Percentiles rank a stretch among this genome's conserved stretches.
phyloP scores from a whole-genome alignment of 2,797 vertebrate species.

The Platalea minor region DNA sequence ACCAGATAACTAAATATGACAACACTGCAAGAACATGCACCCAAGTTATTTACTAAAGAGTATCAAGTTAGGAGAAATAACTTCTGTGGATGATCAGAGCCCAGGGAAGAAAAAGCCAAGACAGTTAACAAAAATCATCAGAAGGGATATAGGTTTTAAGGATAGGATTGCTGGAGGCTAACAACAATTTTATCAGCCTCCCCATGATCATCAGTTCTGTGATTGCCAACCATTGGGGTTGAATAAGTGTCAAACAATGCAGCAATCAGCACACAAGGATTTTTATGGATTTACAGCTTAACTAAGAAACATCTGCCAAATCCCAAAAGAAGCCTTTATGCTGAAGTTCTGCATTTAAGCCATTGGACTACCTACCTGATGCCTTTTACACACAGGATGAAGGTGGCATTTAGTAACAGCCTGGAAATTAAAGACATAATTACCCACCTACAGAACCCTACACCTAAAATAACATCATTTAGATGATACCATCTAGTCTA shows the following conservation, averaged over 20 bases:
- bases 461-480: not conserved
- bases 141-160: not conserved
- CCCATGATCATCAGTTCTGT: not conserved
- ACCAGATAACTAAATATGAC: not conserved
- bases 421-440: not conserved
- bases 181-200: not conserved
- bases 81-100: not conserved
- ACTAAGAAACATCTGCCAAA: not conserved
- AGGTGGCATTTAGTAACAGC: not conserved
- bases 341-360: not conserved
- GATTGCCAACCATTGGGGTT: not conserved
- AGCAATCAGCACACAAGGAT: not conserved
- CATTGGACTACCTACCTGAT: not conserved
- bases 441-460: not conserved
- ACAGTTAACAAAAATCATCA: not conserved
- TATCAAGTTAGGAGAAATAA: not conserved
- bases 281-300: not conserved
- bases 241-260: not conserved
- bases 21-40: not conserved
- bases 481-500: not conserved
- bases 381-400: not conserved
- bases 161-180: not conserved
- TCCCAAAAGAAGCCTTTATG: not conserved
- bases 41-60: rapidly evolving
- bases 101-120: not conserved